Conservation (phyloP, 2,797 vertebrate genomes). For the Gymnoscopelus microlampas region DNA sequence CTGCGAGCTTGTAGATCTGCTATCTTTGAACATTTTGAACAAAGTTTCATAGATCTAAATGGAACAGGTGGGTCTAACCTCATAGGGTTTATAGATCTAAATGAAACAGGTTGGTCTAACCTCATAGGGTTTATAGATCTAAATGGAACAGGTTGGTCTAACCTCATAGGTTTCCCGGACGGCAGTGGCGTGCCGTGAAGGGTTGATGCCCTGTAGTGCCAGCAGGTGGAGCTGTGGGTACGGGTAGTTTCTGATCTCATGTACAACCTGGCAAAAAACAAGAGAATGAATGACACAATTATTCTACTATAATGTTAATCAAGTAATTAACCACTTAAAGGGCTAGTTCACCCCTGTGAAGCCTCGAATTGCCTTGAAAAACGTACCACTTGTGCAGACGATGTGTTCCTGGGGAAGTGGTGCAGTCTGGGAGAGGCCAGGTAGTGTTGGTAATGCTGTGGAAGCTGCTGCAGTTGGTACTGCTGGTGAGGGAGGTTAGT, state of each 20-base stretch:
- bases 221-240: constrained; percentile 97
- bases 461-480: constrained; percentile 94
- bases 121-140: no score
- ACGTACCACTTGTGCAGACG: constrained; percentile 95
- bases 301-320: background rate
- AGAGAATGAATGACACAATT: constrained; percentile 16
- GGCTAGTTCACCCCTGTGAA: no score
- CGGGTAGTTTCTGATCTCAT: constrained; percentile 97
- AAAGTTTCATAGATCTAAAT: no score
- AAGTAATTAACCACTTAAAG: background rate
- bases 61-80: no score
- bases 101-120: no score
- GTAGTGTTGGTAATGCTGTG: constrained; percentile 98
- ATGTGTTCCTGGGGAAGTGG: constrained; percentile 93
- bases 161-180: constrained; percentile 98
- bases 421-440: constrained; percentile 94
- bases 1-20: no score
- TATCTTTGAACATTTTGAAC: no score
- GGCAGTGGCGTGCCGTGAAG: constrained; percentile 91
- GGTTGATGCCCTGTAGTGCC: constrained; percentile 94
- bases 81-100: no score
- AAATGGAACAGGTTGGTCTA: constrained; percentile 18
- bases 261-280: constrained; percentile 85
- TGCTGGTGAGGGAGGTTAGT: constrained; percentile 89
- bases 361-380: background rate